Evolutionary conservation across 2,113 vertebrate genomes (phyloP).

Genomic region (Coptodon bakossiorum): DNA sequence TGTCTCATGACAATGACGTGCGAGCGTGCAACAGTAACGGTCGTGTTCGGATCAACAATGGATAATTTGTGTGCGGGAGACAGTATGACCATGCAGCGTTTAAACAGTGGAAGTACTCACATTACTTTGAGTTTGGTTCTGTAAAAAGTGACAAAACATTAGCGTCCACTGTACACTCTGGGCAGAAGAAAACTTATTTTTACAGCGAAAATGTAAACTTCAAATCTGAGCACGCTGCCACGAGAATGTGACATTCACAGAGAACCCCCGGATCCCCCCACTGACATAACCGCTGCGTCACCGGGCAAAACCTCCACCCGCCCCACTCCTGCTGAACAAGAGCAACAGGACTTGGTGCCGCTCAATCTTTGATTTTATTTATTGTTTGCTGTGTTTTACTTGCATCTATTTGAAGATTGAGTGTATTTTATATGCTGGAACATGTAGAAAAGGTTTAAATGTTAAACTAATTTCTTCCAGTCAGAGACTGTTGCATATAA

Average conservation of each 20-base stretch:
- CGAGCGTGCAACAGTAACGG: neutral
- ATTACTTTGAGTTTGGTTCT: neutral
- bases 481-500: neutral
- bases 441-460: fast-evolving
- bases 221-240: neutral
- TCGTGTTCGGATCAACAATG: fast-evolving
- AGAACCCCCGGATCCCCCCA: fast-evolving
- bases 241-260: neutral
- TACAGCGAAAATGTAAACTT: neutral
- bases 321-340: neutral
- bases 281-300: neutral
- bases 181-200: fast-evolving
- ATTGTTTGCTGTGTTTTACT: neutral
- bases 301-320: neutral
- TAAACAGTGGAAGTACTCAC: neutral
- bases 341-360: fast-evolving
- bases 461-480: neutral
- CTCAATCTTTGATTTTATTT: neutral
- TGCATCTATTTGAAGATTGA: neutral
- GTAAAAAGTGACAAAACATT: neutral
- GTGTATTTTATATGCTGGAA: neutral
- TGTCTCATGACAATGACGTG: neutral
- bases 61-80: neutral
- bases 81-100: neutral
- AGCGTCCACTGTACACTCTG: fast-evolving